Evolutionary conservation across 1,140 invertebrate genomes (phyloP), one percentile per base, ranked within the genome.

Genomic region (Pantala flavescens): DNA sequence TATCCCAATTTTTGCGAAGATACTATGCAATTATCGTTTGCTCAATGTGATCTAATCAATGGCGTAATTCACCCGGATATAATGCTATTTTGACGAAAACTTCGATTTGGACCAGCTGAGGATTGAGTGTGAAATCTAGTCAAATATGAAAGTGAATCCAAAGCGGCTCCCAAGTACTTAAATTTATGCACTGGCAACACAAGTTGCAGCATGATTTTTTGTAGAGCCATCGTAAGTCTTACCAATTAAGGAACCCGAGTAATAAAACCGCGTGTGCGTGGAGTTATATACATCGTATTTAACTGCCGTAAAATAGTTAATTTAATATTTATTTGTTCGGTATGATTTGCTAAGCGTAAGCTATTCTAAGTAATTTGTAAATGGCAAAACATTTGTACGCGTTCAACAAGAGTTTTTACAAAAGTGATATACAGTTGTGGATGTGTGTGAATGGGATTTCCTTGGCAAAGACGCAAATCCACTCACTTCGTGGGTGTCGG

Each of bases 341-440:
- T 63, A 63, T 63, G 49, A 63, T 63, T 63, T 63, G 49, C 49
- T 63, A 63, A 63, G 49, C 49, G 49, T 63, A 63, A 63, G 49
- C 49, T 21, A 63, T 63, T 63, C 49, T 63, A 63, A 63, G 49
- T 63, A 16, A 21, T 63, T 63, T 63, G 49, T 63, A 63, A 63
- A 63, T 3, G 49, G 14, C 49, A 63, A 63, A 16, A 14, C 14
- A 63, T 63, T 63, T 63, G 12, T 63, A 21, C 49, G 3, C 49
- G 49, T 63, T 63, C 49, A 63, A 63, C 49, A 63, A 63, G 49
- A 63, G 49, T 63, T 63, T 63, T 63, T 63, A 63, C 14, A 63
- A 63, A 63, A 63, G 49, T 63, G 49, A 63, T 63, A 63, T 63
- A 63, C 5, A 63, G 5, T 63, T 63, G 49, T 16, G 49, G 49